A percentile compares a stretch with the other conserved stretches of the same genome.
These are phyloP conservation scores for Styela plicata DNA, from an alignment of 23 tunicate species.

Conservation along the genomic window DNA sequence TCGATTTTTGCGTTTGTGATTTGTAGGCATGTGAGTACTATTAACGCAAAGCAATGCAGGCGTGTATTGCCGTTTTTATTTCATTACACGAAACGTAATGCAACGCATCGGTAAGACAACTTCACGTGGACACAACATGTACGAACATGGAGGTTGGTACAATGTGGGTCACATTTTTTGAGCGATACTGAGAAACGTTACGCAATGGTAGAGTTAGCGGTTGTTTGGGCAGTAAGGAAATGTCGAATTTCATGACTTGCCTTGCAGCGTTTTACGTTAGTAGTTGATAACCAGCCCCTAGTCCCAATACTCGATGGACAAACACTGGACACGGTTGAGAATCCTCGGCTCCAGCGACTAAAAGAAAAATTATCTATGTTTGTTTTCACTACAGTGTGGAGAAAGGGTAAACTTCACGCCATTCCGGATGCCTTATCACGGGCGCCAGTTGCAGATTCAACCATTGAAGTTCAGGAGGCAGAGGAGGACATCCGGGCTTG, in stretches of 20 bases:
- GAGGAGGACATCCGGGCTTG: background rate
- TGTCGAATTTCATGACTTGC: constrained; percentile 12
- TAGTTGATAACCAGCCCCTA: constrained; percentile 18
- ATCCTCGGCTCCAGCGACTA: background rate
- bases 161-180: constrained; percentile 23
- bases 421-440: background rate
- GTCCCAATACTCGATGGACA: constrained; percentile 5
- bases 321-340: background rate
- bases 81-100: too few species aligned
- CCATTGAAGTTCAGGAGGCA: background rate
- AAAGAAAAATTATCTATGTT: background rate
- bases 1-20: too few species aligned
- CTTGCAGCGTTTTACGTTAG: constrained; percentile 6
- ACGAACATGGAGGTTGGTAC: background rate
- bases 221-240: constrained; percentile 21
- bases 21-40: too few species aligned
- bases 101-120: too few species aligned
- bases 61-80: too few species aligned
- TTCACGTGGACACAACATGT: too few species aligned
- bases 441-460: background rate
- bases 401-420: background rate
- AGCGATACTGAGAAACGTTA: constrained; percentile 10
- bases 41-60: too few species aligned
- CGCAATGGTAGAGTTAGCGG: constrained; percentile 17
- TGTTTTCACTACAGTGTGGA: background rate